Evolutionary conservation across 1,140 invertebrate genomes (phyloP), one percentile per base, ranked within the genome.

Genomic region (Bemisia tabaci): DNA sequence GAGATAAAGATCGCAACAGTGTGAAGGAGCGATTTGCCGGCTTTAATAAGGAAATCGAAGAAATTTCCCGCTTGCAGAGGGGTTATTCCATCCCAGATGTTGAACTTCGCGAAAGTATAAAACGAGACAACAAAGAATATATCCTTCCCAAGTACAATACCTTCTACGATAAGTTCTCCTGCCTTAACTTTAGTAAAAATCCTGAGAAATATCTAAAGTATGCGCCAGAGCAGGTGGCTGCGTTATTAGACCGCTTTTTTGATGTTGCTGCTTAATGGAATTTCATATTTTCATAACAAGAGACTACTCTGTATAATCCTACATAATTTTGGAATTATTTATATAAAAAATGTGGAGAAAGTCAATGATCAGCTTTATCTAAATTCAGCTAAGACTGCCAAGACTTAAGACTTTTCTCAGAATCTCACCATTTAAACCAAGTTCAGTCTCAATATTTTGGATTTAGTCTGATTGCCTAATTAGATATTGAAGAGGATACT

Each of bases 21-120:
- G 83, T 98, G n/a, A 98, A 98, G 79, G 95, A 98, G 73, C 91
- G 91, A 72, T 95, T 94, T 80, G 83, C 90, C 63, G 87, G 84
- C 63, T 97, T 98, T 75, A 96, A 97, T 75, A 94, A 94, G 74
- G 95, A 97, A 79, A 87, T 97, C 71, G 94, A 97, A 72, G 94
- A 97, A 73, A 85, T 90, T 24, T 82, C 83, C 0, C 86, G 88
- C 69, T 85, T 87, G 27, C 94, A 97, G 79, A 86, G 92, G 70
- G 85, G 86, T 63, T 97, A 97, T 80, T 93, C 93, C 24, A 90
- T 97, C 71, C 95, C 95, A 12, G 94, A 97, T 80, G 81, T 86
- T 17, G 91, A 95, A 73, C 77, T 97, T 48, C 80, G 94, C 48
- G 88, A 93, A 75, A 77, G 82, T 68, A 80, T 95, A 26, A 93